Conservation (phyloP, 2,113 vertebrate genomes). For the Oceanodroma tethys region DNA sequence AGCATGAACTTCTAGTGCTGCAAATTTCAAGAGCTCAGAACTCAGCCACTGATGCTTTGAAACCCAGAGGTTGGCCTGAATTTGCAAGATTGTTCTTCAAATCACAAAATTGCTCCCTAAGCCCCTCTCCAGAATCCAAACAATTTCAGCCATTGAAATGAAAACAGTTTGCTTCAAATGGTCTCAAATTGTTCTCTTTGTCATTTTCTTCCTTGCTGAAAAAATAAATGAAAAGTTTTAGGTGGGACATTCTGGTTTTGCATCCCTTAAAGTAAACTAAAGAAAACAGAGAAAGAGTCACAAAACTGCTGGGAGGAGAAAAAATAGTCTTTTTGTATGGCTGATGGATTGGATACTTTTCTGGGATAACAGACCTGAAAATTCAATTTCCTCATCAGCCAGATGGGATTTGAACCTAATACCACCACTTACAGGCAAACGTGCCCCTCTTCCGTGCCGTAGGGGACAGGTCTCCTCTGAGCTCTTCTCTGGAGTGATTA, state of each 20-base stretch:
- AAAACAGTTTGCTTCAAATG: background rate
- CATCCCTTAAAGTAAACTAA: background rate
- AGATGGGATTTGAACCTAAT: background rate
- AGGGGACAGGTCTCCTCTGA: background rate
- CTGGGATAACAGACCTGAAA: background rate
- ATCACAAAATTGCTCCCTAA: background rate
- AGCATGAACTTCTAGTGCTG: background rate
- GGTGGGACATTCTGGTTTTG: background rate
- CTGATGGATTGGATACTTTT: background rate
- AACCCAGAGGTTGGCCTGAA: background rate
- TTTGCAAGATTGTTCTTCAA: background rate
- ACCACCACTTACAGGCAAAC: background rate
- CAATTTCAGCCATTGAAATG: background rate
- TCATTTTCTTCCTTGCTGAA: background rate
- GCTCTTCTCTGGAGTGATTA: background rate
- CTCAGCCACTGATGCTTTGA: background rate
- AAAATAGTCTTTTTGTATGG: background rate
- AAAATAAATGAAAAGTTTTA: background rate
- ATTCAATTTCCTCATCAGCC: background rate
- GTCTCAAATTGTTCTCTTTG: background rate
- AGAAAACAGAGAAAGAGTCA: background rate
- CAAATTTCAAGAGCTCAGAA: background rate
- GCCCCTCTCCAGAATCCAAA: background rate
- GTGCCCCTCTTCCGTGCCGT: background rate
- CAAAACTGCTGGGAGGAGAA: background rate